phyloP scores from a whole-genome alignment of 2,888 invertebrate species.

The Liposcelis brunnea region DNA sequence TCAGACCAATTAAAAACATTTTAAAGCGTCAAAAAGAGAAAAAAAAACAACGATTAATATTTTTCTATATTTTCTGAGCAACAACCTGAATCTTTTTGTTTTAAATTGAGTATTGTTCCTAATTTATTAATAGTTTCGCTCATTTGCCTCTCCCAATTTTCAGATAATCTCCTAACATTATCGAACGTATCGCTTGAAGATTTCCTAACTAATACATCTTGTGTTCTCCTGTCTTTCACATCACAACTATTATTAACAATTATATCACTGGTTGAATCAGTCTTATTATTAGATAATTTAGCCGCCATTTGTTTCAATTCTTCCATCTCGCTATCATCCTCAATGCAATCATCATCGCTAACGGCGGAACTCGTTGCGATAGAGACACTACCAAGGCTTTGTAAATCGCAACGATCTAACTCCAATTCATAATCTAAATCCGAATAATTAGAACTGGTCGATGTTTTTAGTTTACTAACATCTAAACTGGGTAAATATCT shows the following conservation, averaged over 20 bases:
- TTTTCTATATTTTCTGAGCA: background rate
- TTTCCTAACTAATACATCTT: too few relatives aligned
- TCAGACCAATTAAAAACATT: too few relatives aligned
- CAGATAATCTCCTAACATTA: constrained; percentile 3
- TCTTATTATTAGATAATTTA: background rate
- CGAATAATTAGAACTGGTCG: constrained; percentile 21
- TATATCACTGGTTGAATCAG: too few relatives aligned
- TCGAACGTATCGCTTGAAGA: background rate
- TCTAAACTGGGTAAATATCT: background rate
- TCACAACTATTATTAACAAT: too few relatives aligned
- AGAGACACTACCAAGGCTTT: constrained; percentile 35
- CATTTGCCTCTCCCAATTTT: constrained; percentile 4
- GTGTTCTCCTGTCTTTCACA: background rate
- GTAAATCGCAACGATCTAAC: constrained; percentile 38
- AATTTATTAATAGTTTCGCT: constrained; percentile 3
- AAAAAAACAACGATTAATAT: background rate
- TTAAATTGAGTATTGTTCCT: constrained; percentile 5
- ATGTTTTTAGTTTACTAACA: constrained; percentile 20
- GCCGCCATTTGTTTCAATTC: constrained; percentile 5
- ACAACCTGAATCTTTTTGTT: background rate
- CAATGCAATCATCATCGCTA: constrained; percentile 30
- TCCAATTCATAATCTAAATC: constrained; percentile 32
- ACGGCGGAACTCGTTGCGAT: constrained; percentile 31
- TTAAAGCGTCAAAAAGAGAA: too few relatives aligned
- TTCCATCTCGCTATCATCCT: constrained; percentile 18